A percentile compares a stretch with the other conserved stretches of the same genome.
These are phyloP conservation scores for Mesoligia furuncula DNA, from an alignment of 2,888 invertebrate genomes.

Conservation along the genomic window DNA sequence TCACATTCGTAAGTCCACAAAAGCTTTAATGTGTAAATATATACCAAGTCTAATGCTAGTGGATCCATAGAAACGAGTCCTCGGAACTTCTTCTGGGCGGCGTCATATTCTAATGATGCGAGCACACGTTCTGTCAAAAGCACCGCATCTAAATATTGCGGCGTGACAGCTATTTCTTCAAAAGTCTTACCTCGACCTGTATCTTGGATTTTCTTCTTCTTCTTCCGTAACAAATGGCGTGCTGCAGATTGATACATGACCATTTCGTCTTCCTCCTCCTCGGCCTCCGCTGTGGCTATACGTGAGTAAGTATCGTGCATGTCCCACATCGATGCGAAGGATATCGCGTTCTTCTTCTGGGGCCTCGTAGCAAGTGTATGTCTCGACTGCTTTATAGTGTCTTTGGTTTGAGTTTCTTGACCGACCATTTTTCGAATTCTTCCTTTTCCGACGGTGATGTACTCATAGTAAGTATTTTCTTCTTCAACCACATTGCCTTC, in stretches of 20 bases:
- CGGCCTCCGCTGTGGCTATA: conserved; percentile 75
- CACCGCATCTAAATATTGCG: conserved; percentile 91
- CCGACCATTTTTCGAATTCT: conserved; percentile 92
- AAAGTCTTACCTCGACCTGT: conserved; percentile 73
- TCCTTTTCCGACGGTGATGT: conserved; percentile 92
- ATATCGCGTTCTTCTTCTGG: conserved; percentile 89
- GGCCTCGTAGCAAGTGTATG: conserved; percentile 91
- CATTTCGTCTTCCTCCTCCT: conserved; percentile 85
- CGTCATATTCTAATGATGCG: conserved; percentile 92
- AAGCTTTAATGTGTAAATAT: conserved; percentile 92
- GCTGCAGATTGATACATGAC: conserved; percentile 85
- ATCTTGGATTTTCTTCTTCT: conserved; percentile 51
- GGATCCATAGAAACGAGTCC: conserved; percentile 92
- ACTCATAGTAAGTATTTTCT: conserved; percentile 92
- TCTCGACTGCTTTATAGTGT: conserved; percentile 91
- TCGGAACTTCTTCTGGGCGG: conserved; percentile 93
- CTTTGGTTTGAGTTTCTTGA: conserved; percentile 93
- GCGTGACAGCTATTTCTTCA: conserved; percentile 75
- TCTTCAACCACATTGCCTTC: conserved; percentile 90
- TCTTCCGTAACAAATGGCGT: conserved; percentile 78
- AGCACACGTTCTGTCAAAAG: conserved; percentile 93
- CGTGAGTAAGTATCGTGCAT: conserved; percentile 93
- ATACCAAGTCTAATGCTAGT: conserved; percentile 91
- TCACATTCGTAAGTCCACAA: conserved; percentile 92
- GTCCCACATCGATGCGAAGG: conserved; percentile 94